Base-by-base conservation (phyloP, 2,797 vertebrate species). In the Catharus ustulatus region DNA sequence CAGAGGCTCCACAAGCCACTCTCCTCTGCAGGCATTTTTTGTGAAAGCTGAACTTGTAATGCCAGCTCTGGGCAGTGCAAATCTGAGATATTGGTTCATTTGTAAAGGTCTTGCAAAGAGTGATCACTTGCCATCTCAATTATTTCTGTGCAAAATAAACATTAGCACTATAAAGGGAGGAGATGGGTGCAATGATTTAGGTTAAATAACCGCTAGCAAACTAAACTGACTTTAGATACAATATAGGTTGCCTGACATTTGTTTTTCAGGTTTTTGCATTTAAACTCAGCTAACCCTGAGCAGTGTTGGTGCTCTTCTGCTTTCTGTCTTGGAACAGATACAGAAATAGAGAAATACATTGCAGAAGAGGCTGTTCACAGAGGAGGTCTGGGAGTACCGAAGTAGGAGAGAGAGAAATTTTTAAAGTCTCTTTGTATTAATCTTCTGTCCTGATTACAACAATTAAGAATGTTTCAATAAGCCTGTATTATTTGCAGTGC, bases 391-490 rank as follows among this genome's bases (percentile, higher is more conserved):
- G 29, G 45, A 89, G 58, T 29, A 43, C 15, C 57, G 48, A 76
- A 89, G 34, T 55, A 77, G 46, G 23, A 91, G 32, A 91, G 46
- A 91, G 34, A 72, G 18, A 81, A 63, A 71, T 75, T 73, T 88
- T 81, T 32, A 38, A 27, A 81, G 52, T 46, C 48, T 89, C 58
- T 72, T 95, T 51, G 42, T 74, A 86, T 62, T 79, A 0, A 64
- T 85, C 90, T 92, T 81, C 51, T 83, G 76, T 87, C 49, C 73
- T 82, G 67, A 92, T 86, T 89, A 88, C 2, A 0, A 26, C 84
- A 34, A 92, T 92, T 57, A 93, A 91, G 87, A 87, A 82, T 81
- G 51, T 92, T 91, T 87, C 72, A 62, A 38, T 83, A 83, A 81
- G 29, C 17, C 36, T 75, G 24, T 63, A 46, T 73, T 77, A 89